Conservation (phyloP, 2,797 vertebrate genomes). For the Dallia pectoralis region DNA sequence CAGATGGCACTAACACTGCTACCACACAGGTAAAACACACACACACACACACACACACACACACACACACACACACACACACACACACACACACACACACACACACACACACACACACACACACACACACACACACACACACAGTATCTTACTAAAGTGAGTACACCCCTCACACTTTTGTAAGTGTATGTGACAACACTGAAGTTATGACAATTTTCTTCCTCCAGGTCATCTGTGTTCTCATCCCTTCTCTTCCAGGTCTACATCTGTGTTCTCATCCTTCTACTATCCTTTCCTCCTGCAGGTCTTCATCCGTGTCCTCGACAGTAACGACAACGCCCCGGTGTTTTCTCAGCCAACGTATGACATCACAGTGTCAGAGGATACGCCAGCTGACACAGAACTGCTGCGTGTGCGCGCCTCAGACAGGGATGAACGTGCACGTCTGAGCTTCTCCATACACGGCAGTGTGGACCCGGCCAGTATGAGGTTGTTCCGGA, state of each 20-base stretch:
- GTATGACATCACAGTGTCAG: slow-evolving; percentile 87
- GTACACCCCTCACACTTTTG: too few relatives aligned
- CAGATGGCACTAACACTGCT: slow-evolving; percentile 89
- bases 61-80: not conserved
- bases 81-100: not conserved
- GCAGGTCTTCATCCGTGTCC: slow-evolving; percentile 90
- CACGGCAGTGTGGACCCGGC: slow-evolving; percentile 87
- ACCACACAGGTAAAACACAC: slow-evolving; percentile 85
- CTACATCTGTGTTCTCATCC: not conserved
- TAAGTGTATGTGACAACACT: too few relatives aligned
- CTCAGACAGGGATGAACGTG: slow-evolving; percentile 86
- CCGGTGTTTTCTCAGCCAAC: slow-evolving; percentile 87
- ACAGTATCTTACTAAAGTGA: too few relatives aligned
- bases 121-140: too few relatives aligned
- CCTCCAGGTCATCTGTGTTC: not conserved
- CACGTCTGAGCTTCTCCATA: slow-evolving; percentile 90
- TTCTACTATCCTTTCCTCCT: not conserved
- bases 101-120: too few relatives aligned
- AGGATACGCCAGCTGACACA: slow-evolving; percentile 84
- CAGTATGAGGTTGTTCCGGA: slow-evolving; percentile 90
- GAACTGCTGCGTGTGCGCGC: slow-evolving; percentile 87
- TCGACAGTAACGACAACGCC: slow-evolving; percentile 94
- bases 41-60: slow-evolving; percentile 1
- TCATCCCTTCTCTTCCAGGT: not conserved
- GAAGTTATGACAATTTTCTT: too few relatives aligned